These are phyloP conservation scores for Cinclus cinclus DNA, from an alignment of 2,113 vertebrate genomes.

Conservation along the genomic window DNA sequence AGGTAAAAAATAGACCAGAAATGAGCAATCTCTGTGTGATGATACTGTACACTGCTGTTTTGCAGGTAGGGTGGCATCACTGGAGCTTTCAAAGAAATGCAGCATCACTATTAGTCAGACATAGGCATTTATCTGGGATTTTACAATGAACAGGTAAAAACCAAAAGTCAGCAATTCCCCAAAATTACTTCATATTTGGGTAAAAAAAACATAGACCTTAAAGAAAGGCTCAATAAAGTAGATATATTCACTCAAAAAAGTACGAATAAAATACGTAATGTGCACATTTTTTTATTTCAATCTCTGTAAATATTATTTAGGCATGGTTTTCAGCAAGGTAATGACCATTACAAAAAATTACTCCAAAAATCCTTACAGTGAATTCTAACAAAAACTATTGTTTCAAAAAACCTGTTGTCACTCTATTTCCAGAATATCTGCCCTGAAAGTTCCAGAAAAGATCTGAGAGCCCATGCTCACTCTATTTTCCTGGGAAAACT, in stretches of 20 bases:
- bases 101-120: not conserved
- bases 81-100: not conserved
- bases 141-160: not conserved
- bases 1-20: not conserved
- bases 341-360: not conserved
- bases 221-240: not conserved
- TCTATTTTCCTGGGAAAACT: not conserved
- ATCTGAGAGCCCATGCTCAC: not conserved
- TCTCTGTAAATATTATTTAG: not conserved
- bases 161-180: not conserved
- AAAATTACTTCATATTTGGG: not conserved
- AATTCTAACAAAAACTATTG: not conserved
- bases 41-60: not conserved
- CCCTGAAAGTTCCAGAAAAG: not conserved
- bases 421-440: not conserved
- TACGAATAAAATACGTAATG: fast-evolving
- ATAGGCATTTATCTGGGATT: not conserved
- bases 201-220: not conserved
- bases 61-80: not conserved
- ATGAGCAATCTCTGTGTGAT: not conserved
- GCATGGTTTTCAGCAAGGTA: not conserved
- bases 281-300: not conserved
- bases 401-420: not conserved
- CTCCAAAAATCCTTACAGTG: not conserved
- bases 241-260: not conserved